Evolutionary conservation across 1,140 invertebrate species (phyloP).

Genomic region (Protaetia brevitarsis): DNA sequence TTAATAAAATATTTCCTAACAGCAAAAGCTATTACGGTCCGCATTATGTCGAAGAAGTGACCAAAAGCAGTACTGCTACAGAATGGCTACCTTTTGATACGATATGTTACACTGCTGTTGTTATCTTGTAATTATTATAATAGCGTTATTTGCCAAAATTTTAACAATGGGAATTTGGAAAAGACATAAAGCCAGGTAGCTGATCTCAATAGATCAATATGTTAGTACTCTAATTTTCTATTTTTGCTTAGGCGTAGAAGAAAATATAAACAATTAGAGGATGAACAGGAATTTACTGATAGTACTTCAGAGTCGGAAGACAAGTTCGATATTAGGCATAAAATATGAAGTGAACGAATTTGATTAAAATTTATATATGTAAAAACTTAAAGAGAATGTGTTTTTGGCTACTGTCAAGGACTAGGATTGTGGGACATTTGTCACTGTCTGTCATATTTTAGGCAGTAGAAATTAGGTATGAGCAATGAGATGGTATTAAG

Average conservation of each 20-base stretch:
- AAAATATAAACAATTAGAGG: not conserved
- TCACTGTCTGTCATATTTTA: too few species aligned
- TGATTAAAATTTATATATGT: not conserved
- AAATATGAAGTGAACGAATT: slow-evolving; percentile 18
- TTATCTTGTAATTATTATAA: slow-evolving; percentile 30
- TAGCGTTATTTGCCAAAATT: slow-evolving; percentile 30
- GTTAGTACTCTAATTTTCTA: not conserved
- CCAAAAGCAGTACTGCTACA: not conserved
- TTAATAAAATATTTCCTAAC: not conserved
- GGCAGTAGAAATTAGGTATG: too few species aligned
- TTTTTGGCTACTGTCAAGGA: too few species aligned
- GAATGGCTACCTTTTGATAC: slow-evolving; percentile 39
- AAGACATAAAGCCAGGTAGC: not conserved
- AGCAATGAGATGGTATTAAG: too few species aligned
- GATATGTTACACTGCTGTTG: slow-evolving; percentile 32
- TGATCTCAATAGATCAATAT: not conserved
- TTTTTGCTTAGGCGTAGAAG: not conserved
- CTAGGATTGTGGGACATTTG: too few species aligned
- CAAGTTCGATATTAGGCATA: slow-evolving; percentile 34
- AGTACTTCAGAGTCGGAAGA: slow-evolving; percentile 35
- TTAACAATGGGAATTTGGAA: not conserved
- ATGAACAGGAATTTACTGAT: not conserved
- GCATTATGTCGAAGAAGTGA: not conserved
- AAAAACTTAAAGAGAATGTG: not conserved
- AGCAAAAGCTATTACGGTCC: slow-evolving; percentile 13